These are phyloP conservation scores for Penaeus vannamei DNA, from an alignment of 1,140 invertebrate species.

Conservation along the genomic window DNA sequence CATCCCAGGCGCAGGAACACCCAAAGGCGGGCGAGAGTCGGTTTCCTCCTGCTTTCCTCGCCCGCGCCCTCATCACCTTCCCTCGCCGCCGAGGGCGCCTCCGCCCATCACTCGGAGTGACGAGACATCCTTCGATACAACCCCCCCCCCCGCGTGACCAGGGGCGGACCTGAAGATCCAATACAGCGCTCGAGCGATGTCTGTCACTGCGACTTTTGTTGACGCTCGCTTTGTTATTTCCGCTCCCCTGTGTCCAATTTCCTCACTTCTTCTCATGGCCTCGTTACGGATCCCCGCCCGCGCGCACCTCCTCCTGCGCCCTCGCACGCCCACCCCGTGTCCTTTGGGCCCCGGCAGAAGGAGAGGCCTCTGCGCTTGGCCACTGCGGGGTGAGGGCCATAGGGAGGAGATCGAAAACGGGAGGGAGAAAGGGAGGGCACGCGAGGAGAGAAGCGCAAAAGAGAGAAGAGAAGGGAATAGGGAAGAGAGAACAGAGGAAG, in stretches of 20 bases:
- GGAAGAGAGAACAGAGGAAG: too few species aligned
- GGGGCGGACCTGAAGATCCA: too few species aligned
- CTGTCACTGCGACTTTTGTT: too few species aligned
- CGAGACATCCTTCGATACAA: too few species aligned
- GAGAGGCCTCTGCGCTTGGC: too few species aligned
- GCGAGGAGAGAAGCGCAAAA: neutral
- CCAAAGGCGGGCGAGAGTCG: neutral
- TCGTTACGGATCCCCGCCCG: neutral
- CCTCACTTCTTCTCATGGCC: too few species aligned
- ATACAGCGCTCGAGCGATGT: too few species aligned
- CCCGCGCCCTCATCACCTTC: neutral
- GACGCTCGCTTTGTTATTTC: too few species aligned
- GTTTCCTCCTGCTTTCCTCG: neutral
- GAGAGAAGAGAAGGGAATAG: neutral
- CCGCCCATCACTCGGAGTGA: too few species aligned
- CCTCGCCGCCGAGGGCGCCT: neutral
- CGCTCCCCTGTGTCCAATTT: too few species aligned
- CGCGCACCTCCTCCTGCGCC: neutral
- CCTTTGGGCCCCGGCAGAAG: slow-evolving; percentile 14
- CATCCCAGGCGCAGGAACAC: neutral
- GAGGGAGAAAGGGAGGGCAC: neutral
- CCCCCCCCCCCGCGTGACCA: too few species aligned
- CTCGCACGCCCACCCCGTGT: neutral
- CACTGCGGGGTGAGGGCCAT: neutral
- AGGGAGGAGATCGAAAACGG: neutral